These are phyloP conservation scores for Paramormyrops kingsleyae DNA, from an alignment of 2,113 vertebrate genomes.

Conservation along the genomic window DNA sequence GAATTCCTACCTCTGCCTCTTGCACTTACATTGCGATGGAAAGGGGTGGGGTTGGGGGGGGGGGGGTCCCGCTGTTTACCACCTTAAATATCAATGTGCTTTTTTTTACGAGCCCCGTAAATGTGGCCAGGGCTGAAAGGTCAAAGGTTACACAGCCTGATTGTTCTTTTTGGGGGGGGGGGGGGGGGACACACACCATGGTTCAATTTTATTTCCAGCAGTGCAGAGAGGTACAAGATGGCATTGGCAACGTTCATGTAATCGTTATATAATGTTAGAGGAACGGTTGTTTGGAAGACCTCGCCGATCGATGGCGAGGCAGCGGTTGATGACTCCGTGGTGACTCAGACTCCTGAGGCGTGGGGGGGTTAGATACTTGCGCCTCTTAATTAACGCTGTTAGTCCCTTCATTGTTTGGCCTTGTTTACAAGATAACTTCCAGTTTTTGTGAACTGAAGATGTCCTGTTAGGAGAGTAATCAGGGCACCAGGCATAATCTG, in stretches of 20 bases:
- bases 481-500: not conserved
- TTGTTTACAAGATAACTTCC: not conserved
- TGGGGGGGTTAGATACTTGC: not conserved
- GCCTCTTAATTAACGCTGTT: not conserved
- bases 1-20: not conserved
- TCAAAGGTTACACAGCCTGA: not conserved
- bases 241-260: not conserved
- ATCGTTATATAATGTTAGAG: not conserved
- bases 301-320: not conserved
- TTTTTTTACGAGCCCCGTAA: slow-evolving; percentile 14
- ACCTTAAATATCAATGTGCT: slow-evolving; percentile 16
- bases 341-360: not conserved
- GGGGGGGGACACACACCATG: not conserved
- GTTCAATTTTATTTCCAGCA: not conserved
- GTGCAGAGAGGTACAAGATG: not conserved
- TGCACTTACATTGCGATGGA: not conserved
- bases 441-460: not conserved
- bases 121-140: not conserved
- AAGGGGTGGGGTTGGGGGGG: not conserved
- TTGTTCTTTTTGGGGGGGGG: not conserved
- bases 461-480: not conserved
- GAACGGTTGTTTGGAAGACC: not conserved
- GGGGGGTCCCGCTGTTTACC: not conserved
- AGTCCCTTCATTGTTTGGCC: not conserved
- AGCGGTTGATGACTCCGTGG: not conserved